Base-by-base conservation (phyloP, 2,888 invertebrate genomes). In the Lampropteryx suffumata region DNA sequence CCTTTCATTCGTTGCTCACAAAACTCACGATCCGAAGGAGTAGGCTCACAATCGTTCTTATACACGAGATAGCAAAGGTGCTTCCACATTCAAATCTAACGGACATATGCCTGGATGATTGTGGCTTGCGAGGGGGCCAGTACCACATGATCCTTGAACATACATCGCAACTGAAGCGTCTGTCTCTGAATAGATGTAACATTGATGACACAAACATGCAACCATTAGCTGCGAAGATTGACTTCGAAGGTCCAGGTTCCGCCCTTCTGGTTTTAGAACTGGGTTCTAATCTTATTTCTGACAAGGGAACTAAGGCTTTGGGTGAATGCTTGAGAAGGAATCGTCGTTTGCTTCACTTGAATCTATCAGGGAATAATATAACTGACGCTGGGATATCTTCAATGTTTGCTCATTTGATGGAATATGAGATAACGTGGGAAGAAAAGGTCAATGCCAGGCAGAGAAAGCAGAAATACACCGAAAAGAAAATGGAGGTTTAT, bases 31-130 rank as follows among this genome's bases (percentile, higher is more conserved):
- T 82, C 12, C 57, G 53, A 8, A 69, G 59, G 40, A 61, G 64
- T 8, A 58, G 64, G 3, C 47, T 82, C 0, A 58, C 62, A 12
- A n/a, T 50, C 3, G 3, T 12, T 10, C 26, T 67, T 6, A 9
- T 83, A 3, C 36, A 64, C 27, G 78, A 80, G 50, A 69, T 84
- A 1, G 54, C 59, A 2, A 74, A 73, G 52, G 57, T 80, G 11
- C 54, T 83, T 1, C 69, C 69, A 0, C 61, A 64, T 56, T 82
- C 83, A 2, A 74, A 73, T 44, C 57, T 84, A 41, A 75, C 76
- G 1, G 74, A 82, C n/a, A 35, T 84, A 13, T 72, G 70, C 52
- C 61, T 84, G 0, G 83, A 84, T 40, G 72, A 73, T 35, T 67
- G 70, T 2, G 46, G 47, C 46, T 57, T 82, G 0, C 59, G 63